Evolutionary conservation across 2,113 vertebrate species (phyloP), one percentile per base, ranked within the genome.

Genomic region (Prolemur simus): DNA sequence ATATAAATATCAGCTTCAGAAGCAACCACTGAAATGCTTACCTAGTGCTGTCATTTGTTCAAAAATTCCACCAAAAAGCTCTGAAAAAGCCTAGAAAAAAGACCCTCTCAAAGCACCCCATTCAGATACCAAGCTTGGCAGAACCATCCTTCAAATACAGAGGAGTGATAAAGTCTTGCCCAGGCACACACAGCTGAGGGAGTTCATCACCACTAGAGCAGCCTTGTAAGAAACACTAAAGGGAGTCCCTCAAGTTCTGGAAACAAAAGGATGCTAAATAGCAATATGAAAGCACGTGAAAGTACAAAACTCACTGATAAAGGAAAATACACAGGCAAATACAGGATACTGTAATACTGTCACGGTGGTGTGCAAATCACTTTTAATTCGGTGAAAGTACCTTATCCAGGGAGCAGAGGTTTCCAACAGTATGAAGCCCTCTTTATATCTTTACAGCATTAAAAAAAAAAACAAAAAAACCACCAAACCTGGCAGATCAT

Each of bases 381-480:
- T 82, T 74, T 49, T 54, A 90, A 32, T 94, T 81, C 45, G 12
- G 25, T 47, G 32, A 68, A 64, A 77, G 17, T 17, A 87, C 45
- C n/a, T 45, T 74, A 42, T 45, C 13, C n/a, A 86, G n/a, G 21
- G n/a, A 85, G 9, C 71, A 91, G 81, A 91, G 37, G 4, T 80
- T 94, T 83, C 69, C 49, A 84, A 47, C 21, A 63, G 15, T 17
- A 7, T 2, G 8, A 73, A 27, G 34, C 54, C 49, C 25, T 86
- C 66, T 95, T 68, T 85, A 8, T 87, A 32, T 32, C 21, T 87
- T 94, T 42, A 74, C 45, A 39, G 54, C 8, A n/a, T 60, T 15
- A 87, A 86, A 78, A n/a, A 94, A 81, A 23, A 23, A 92, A 64
- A 86, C 73, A n/a, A 94, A 80, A 82, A 34, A 21, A 29, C 89